Evolutionary conservation across 2,113 vertebrate genomes (phyloP), one percentile per base, ranked within the genome.

Genomic region (Progne subis): DNA sequence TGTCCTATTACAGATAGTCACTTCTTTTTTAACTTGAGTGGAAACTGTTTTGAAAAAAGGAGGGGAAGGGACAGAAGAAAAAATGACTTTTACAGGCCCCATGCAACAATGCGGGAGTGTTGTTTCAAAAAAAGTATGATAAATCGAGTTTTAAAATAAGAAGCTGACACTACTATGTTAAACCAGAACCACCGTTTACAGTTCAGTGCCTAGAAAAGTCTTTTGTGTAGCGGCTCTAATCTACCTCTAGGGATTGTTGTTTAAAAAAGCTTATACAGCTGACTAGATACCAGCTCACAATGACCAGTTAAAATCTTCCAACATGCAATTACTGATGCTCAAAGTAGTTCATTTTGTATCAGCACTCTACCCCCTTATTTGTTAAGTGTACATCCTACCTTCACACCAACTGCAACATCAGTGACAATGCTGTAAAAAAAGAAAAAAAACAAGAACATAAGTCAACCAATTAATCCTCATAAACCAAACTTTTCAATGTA

Each of bases 401-500:
- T 99, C 95, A 99, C 99, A 91, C 99, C 99, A 98, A 99, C 99
- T 96, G 99, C 98, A 98, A 99, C 99, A 97, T 99, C 99, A 97
- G 99, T 98, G 97, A 99, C 98, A 98, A 98, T 98, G 97, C 98
- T 99, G 98, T 91, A 98, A 98, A 61, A 91, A 59, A 92, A 96
- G 39, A 96, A 28, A 41, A n/a, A 50, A n/a, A 10, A 37, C 24
- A 85, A 63, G 31, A 92, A 65, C 28, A 29, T 8, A 88, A 52
- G 87, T 95, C 59, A 92, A 63, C 2, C 29, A 75, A 49, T 60
- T 75, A 76, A 87, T 94, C 39, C 32, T 71, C 52, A 50, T 12
- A 83, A 85, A 90, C 60, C 8, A 2, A 74, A 72, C 46, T 63
- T 70, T 82, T 61, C 26, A 63, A 79, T 71, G 52, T 52, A 90